Evolutionary conservation across 2,797 vertebrate species (phyloP).

Genomic region (Tadarida brasiliensis): DNA sequence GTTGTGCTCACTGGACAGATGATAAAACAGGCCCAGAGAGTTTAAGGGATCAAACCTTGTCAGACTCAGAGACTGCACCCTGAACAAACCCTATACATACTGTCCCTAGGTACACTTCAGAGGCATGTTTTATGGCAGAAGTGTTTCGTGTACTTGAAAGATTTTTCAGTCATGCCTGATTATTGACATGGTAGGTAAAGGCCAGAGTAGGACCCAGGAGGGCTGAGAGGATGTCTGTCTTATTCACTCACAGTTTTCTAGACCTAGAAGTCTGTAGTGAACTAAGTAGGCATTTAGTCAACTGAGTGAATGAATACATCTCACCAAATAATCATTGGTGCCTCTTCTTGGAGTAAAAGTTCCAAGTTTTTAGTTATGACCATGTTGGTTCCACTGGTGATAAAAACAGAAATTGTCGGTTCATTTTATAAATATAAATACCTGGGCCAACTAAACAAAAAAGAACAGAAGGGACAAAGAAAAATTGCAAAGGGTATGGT

Average conservation of each 20-base stretch:
- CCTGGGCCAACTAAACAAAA: neutral
- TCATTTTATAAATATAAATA: conserved; percentile 10
- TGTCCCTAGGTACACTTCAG: neutral
- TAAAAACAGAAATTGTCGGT: neutral
- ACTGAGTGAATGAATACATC: neutral
- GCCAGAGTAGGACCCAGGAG: neutral
- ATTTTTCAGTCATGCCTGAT: neutral
- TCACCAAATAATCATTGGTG: neutral
- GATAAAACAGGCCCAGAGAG: conserved; percentile 14
- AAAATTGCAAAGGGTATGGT: neutral
- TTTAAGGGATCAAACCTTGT: neutral
- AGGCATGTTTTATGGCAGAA: neutral
- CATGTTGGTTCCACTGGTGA: neutral
- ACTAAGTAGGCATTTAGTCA: neutral
- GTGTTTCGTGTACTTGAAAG: neutral
- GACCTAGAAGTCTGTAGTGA: neutral
- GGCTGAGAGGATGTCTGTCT: neutral
- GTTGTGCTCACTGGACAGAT: neutral
- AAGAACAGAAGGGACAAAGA: neutral
- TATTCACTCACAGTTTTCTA: neutral
- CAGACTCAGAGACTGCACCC: neutral
- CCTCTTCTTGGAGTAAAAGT: neutral
- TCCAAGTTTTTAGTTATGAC: neutral
- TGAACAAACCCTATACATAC: neutral
- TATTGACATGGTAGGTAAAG: neutral